Base-by-base conservation (phyloP, 2,797 vertebrate genomes). In the Betta splendens region DNA sequence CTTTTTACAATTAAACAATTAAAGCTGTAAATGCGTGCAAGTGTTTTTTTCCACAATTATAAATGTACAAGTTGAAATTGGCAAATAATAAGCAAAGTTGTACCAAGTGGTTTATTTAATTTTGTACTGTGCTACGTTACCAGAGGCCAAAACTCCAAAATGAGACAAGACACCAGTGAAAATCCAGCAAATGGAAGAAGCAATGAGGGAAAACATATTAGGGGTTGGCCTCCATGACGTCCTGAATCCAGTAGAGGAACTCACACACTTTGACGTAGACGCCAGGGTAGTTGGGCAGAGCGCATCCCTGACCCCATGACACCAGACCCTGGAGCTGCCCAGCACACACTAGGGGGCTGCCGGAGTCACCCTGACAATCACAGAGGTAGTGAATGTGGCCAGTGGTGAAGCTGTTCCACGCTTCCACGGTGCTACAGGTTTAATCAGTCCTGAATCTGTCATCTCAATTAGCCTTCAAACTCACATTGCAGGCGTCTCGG, bases 191-290 rank as follows among this genome's bases (percentile, higher is more conserved):
- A 25, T 17, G 13, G n/a, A 37, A 7, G 23, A 38, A 16, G 13
- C 18, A 25, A 4, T 2, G 3, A 16, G 16, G 22, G 43, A 51
- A 65, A 26, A 35, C 10, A 6, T 9, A n/a, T 84, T 50, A 87
- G 69, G 83, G 79, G 62, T 93, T 67, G 69, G 83, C 54, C 0
- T 58, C 42, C 0, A 95, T 65, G 37, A 68, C 87, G 1, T 69
- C 71, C n/a, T 70, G 0, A 60, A 96, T 94, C 94, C 94, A 96
- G 53, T 49, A 7, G 5, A 82, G 54, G 8, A 91, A 93, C 67
- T 92, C 89, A 64, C 94, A 96, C 48, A 95, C 81, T 72, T 91
- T 92, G 7, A 93, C 93, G 40, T 94, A 96, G 65, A 96, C 93
- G 0, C 87, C 92, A 0, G 95, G 94, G 4, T 85, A 87, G 22